Base-by-base conservation (phyloP, 2,113 vertebrate species). In the Callochromis pleurospilus region DNA sequence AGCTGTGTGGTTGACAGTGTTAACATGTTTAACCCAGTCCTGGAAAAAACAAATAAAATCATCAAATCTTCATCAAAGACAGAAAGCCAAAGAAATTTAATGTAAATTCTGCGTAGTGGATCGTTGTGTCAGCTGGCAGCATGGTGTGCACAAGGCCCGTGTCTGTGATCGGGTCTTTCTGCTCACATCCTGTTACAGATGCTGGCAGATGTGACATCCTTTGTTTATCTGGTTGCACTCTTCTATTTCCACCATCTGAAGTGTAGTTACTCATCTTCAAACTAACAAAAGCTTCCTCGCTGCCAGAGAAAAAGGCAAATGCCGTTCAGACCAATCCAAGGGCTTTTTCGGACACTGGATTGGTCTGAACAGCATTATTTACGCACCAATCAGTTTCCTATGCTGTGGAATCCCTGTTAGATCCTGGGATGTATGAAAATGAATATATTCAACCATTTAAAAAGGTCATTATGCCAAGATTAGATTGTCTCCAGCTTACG, bases 21-120 rank as follows among this genome's bases (percentile, higher is more conserved):
- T 98, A 91, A 98, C 94, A 86, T 98, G 98, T 62, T 97, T 95
- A 90, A 97, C 95, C 98, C 98, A 98, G 79, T 98, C 97, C 98
- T 98, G 91, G 54, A 56, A 38, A 89, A 91, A 82, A 82, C 85
- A 19, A 15, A 9, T 1, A 9, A 17, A 1, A 9, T 17, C 11
- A 62, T 21, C 54, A 5, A 45, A 45, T 9, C 49, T 5, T 73
- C 21, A 75, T 56, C 29, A 80, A 60, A 89, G 45, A 19, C 7
- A 82, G 8, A 21, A 68, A 68, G 36, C 9, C 62, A 47, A 24
- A 26, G 9, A 49, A 49, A 29, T 2, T 3, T 8, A 7, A 2
- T 19, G 9, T 47, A 47, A 75, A 47, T 47, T 29, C 9, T 47
- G 70, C 10, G 6, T 49, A 49, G 5, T 19, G 15, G 15, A 19